Conservation (phyloP, 2,797 vertebrate species). For the Ctenopoma kingsleyae region DNA sequence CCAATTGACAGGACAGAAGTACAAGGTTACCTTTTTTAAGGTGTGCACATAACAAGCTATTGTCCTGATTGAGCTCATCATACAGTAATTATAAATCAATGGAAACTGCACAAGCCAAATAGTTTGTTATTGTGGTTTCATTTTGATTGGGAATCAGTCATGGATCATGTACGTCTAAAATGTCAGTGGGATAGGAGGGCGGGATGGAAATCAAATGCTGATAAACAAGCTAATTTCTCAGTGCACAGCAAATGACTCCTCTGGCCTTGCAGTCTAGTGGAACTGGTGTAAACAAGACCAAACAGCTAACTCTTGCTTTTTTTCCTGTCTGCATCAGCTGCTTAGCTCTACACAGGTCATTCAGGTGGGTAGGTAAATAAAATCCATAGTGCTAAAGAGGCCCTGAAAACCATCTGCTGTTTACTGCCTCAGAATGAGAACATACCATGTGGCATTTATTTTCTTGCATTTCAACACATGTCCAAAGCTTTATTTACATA, state of each 20-base stretch:
- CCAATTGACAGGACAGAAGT: conserved; percentile 76
- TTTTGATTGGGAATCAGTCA: conserved; percentile 84
- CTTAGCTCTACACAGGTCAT: conserved; percentile 76
- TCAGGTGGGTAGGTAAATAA: conserved; percentile 84
- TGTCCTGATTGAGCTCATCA: conserved; percentile 77
- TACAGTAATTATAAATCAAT: conserved; percentile 79
- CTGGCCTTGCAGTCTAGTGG: conserved; percentile 76
- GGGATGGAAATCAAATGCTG: conserved; percentile 76
- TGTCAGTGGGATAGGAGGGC: conserved; percentile 77
- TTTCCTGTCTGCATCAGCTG: conserved; percentile 68
- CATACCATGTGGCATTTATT: conserved; percentile 60
- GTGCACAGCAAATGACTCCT: conserved; percentile 71
- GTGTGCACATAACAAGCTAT: conserved; percentile 61
- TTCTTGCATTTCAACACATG: conserved; percentile 61
- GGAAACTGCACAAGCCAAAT: conserved; percentile 48
- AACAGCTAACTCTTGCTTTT: conserved; percentile 67
- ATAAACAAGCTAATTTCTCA: conserved; percentile 84
- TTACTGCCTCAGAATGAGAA: conserved; percentile 83
- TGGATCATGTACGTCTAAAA: conserved; percentile 82
- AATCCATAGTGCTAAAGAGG: conserved; percentile 74
- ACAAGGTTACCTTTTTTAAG: conserved; percentile 79
- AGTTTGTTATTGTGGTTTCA: conserved; percentile 66
- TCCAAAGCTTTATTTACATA: conserved; percentile 67
- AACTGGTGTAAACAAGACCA: conserved; percentile 79
- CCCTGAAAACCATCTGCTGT: conserved; percentile 87